Conservation (phyloP, 2,113 vertebrate species). For the Lipophrys pholis region DNA sequence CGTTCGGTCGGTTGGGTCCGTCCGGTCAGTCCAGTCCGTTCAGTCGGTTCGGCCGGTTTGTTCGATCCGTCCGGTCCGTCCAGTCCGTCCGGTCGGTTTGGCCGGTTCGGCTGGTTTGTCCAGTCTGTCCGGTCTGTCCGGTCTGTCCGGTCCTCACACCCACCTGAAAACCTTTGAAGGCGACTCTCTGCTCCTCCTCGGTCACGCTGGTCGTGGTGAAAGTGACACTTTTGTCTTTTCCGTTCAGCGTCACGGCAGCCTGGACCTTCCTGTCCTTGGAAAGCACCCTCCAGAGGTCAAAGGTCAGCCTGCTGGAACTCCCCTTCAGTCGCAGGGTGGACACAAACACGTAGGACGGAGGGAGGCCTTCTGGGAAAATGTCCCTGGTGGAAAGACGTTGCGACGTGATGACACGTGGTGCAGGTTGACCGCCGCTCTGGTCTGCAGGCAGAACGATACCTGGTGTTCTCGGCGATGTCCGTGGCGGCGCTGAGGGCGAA, state of each 20-base stretch:
- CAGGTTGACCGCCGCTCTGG: no score
- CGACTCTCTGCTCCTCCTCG: constrained; percentile 69
- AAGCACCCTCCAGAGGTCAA: constrained; percentile 84
- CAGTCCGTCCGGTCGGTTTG: no score
- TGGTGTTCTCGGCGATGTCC: constrained; percentile 84
- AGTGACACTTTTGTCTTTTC: constrained; percentile 69
- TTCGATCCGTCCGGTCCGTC: no score
- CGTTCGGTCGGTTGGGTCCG: no score
- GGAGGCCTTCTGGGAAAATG: constrained; percentile 86
- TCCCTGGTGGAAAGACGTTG: constrained; percentile 67
- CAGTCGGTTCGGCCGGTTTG: no score
- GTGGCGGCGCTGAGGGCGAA: constrained; percentile 69
- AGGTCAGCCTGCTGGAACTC: constrained; percentile 51
- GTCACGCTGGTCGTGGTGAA: constrained; percentile 77
- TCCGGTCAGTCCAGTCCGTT: no score
- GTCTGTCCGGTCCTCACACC: no score
- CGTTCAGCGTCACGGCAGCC: constrained; percentile 80
- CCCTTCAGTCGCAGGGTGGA: constrained; percentile 82
- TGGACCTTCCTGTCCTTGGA: constrained; percentile 81
- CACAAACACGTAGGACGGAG: constrained; percentile 86
- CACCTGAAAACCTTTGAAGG: constrained; percentile 78
- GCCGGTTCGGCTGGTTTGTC: no score
- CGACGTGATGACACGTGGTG: no score
- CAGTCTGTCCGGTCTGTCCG: no score
- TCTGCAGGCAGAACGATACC: constrained; percentile 50